phyloP scores from a whole-genome alignment of 2,113 vertebrate genomes.

The Zapornia atra region DNA sequence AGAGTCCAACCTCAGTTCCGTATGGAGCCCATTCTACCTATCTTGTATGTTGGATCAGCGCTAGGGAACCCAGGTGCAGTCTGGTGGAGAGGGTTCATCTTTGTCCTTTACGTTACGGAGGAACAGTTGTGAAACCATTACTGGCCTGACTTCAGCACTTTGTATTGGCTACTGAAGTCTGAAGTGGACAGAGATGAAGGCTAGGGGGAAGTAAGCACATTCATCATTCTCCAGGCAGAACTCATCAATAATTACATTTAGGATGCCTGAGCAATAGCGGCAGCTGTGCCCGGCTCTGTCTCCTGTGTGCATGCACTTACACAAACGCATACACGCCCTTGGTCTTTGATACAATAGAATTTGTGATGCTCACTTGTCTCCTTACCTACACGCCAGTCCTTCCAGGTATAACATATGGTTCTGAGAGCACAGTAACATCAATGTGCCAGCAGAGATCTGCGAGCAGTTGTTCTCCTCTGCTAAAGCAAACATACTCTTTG shows the following conservation, averaged over 20 bases:
- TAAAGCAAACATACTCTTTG: neutral
- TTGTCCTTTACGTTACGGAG: neutral
- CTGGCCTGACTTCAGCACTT: neutral
- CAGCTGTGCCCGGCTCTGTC: neutral
- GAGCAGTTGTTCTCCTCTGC: neutral
- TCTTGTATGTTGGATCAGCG: neutral
- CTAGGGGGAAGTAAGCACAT: neutral
- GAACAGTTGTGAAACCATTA: neutral
- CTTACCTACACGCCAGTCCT: neutral
- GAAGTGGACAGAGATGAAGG: neutral
- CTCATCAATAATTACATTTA: neutral
- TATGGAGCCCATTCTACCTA: neutral
- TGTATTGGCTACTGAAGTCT: neutral
- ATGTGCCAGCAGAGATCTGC: neutral
- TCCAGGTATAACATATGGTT: neutral
- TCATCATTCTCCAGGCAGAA: neutral
- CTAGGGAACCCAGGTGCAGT: neutral
- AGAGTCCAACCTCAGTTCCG: neutral
- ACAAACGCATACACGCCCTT: neutral
- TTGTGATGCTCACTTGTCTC: neutral
- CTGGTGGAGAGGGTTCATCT: neutral
- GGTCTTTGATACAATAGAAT: neutral
- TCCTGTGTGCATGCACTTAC: fast-evolving
- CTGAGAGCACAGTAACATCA: neutral
- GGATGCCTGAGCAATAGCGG: neutral